Percentiles rank a stretch among this genome's conserved stretches.
Conservation (phyloP, 2,113 vertebrate genomes). For the Gymnobelideus leadbeateri region DNA sequence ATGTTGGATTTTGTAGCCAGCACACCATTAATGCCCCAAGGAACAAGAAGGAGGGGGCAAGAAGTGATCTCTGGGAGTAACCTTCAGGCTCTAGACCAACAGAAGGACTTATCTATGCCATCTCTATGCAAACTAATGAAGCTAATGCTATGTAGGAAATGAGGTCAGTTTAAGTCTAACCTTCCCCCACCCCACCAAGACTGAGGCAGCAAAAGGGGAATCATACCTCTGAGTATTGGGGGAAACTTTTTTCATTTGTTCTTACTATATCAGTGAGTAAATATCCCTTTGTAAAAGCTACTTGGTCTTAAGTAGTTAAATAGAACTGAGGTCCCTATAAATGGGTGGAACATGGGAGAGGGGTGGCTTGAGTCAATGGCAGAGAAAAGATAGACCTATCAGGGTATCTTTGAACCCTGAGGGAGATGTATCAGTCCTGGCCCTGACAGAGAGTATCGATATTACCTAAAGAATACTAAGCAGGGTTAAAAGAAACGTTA, state of each 20-base stretch:
- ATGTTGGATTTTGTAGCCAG: background rate
- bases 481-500: background rate
- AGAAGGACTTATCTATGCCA: background rate
- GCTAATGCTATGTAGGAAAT: no score
- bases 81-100: background rate
- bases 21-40: background rate
- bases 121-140: no score
- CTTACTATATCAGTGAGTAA: background rate
- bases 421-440: background rate
- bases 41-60: background rate
- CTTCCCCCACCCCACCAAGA: no score
- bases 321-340: background rate
- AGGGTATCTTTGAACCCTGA: background rate
- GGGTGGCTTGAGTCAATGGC: background rate
- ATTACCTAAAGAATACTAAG: background rate
- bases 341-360: no score
- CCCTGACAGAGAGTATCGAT: background rate
- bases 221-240: background rate
- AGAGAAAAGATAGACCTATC: background rate
- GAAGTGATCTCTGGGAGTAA: background rate
- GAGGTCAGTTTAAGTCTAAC: background rate
- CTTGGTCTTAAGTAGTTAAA: background rate
- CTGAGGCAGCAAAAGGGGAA: no score
- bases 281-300: background rate
- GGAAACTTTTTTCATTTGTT: background rate